Percentiles rank a stretch among this genome's conserved stretches.
Conservation (phyloP, 2,888 invertebrate genomes). For the Drosophila kanekoi region DNA sequence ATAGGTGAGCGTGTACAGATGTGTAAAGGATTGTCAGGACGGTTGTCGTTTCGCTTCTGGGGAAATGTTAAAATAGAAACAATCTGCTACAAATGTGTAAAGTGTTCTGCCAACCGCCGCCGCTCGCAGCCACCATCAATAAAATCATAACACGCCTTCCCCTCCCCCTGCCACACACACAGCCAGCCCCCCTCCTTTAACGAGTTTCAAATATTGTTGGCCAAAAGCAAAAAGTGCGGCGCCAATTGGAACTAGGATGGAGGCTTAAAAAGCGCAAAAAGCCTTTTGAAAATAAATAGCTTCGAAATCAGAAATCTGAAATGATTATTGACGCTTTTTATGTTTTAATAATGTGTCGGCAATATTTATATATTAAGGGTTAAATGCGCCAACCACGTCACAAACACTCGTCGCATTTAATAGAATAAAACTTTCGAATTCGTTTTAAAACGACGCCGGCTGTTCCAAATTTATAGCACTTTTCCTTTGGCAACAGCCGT, state of each 20-base stretch:
- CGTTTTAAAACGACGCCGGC: slow-evolving; percentile 76
- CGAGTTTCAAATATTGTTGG: slow-evolving; percentile 56
- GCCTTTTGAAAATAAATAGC: slow-evolving; percentile 72
- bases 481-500: slow-evolving; percentile 66
- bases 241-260: slow-evolving; percentile 26
- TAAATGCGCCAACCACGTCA: slow-evolving; percentile 73
- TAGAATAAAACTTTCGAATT: slow-evolving; percentile 80
- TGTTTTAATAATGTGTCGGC: slow-evolving; percentile 79
- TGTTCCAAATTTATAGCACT: slow-evolving; percentile 73
- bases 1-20: slow-evolving; percentile 43
- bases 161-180: slow-evolving; percentile 4
- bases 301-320: slow-evolving; percentile 62
- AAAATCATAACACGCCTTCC: slow-evolving; percentile 68
- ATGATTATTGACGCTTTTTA: slow-evolving; percentile 82
- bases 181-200: slow-evolving; percentile 16
- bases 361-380: slow-evolving; percentile 69
- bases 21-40: slow-evolving; percentile 73
- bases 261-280: slow-evolving; percentile 22
- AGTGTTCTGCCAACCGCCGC: slow-evolving; percentile 65
- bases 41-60: slow-evolving; percentile 65
- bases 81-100: slow-evolving; percentile 78
- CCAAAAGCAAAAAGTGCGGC: slow-evolving; percentile 29
- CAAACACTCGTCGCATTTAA: slow-evolving; percentile 68
- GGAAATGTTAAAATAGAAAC: slow-evolving; percentile 72
- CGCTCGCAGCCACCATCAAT: slow-evolving; percentile 51